A percentile compares a stretch with the other conserved stretches of the same genome.
These are phyloP conservation scores for Benitochromis conjunctus DNA, from an alignment of 2,113 vertebrate species.

Conservation along the genomic window DNA sequence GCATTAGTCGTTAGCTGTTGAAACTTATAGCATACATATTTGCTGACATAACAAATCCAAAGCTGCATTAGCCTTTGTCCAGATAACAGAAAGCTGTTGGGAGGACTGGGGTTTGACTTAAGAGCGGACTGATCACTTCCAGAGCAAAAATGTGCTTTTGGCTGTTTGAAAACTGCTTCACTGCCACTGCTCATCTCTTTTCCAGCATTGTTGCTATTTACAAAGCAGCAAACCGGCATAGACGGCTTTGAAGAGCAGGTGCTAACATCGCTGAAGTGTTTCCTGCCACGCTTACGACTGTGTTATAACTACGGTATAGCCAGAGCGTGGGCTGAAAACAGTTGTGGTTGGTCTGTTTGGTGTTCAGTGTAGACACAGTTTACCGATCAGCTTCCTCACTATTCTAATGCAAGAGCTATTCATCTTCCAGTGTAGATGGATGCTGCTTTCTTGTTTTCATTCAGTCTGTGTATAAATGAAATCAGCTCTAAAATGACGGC, in stretches of 20 bases:
- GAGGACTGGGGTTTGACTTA: background rate
- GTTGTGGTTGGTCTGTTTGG: background rate
- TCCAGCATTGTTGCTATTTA: background rate
- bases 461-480: background rate
- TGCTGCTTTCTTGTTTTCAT: background rate
- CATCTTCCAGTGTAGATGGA: background rate
- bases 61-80: background rate
- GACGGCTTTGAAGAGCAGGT: background rate
- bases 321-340: background rate
- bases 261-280: background rate
- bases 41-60: background rate
- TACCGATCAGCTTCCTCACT: background rate
- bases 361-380: background rate
- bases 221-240: background rate
- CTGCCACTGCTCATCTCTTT: background rate
- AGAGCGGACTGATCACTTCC: too few relatives aligned
- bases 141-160: background rate
- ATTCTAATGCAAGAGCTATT: background rate
- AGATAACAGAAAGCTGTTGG: background rate
- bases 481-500: background rate
- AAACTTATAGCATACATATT: background rate
- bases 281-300: background rate
- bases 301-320: background rate
- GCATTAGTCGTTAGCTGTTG: background rate
- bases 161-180: background rate